Percentiles rank a stretch among this genome's conserved stretches.
These are phyloP conservation scores for Sander vitreus DNA, from an alignment of 2,113 vertebrate species.

Conservation along the genomic window DNA sequence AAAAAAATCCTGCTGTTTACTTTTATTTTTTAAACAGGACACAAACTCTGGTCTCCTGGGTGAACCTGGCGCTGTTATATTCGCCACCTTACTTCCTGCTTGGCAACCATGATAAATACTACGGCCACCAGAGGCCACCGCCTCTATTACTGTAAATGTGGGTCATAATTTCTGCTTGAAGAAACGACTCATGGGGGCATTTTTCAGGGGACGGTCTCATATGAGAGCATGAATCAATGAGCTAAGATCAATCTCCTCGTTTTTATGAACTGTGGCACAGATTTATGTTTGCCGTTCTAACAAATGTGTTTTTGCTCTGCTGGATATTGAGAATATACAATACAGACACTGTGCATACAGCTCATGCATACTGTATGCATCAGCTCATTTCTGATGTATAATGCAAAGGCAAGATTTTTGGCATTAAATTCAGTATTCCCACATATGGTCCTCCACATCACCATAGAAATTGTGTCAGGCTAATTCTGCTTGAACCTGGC, in stretches of 20 bases:
- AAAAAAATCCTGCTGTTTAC: too few species aligned
- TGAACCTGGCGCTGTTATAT: too few species aligned
- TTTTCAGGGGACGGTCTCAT: too few species aligned
- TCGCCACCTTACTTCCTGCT: too few species aligned
- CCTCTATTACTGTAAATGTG: too few species aligned
- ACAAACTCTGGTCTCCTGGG: too few species aligned
- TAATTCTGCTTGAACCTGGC: constrained; percentile 39
- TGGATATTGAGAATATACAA: not conserved
- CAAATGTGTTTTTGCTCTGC: constrained; percentile 24
- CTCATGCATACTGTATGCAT: not conserved
- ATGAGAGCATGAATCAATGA: too few species aligned
- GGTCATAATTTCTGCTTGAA: too few species aligned
- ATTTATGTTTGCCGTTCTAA: constrained; percentile 7
- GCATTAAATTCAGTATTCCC: constrained; percentile 7
- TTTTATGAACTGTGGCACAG: constrained; percentile 1
- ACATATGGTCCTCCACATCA: constrained; percentile 10
- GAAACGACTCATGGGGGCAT: too few species aligned
- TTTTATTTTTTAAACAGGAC: too few species aligned
- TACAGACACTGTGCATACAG: not conserved
- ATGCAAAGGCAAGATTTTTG: not conserved
- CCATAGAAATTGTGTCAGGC: constrained; percentile 29
- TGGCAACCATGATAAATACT: too few species aligned
- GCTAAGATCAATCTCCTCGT: not conserved
- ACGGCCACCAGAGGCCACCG: too few species aligned
- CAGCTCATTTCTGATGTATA: constrained; percentile 10